Percentiles rank a stretch among this genome's conserved stretches.
phyloP scores from a whole-genome alignment of 2,888 invertebrate species.

The Molorchus minor region DNA sequence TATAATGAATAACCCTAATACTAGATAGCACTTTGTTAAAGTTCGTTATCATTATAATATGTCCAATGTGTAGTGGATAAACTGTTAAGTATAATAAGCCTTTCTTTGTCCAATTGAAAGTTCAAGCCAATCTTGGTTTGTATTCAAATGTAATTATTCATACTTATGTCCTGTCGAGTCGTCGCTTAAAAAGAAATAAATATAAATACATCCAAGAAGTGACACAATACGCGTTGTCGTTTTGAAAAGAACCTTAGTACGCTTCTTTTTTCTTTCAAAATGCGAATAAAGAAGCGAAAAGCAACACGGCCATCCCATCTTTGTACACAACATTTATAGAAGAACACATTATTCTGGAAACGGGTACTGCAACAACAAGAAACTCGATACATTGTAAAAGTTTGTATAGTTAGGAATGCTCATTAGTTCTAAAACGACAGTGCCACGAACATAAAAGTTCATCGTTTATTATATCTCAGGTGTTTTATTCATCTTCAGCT shows the following conservation, averaged over 20 bases:
- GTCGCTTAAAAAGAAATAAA: too few species aligned
- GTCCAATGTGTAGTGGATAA: too few species aligned
- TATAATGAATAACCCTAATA: too few species aligned
- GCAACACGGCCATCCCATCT: conserved; percentile 8
- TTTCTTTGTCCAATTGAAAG: too few species aligned
- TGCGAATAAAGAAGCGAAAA: background rate
- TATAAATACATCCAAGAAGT: too few species aligned
- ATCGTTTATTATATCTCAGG: conserved; percentile 34
- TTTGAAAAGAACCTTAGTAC: conserved; percentile 6
- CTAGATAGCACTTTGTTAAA: too few species aligned
- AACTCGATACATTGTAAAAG: conserved; percentile 30
- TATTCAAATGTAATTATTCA: too few species aligned
- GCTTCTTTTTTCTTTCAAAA: background rate
- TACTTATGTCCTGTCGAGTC: too few species aligned
- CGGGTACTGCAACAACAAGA: conserved; percentile 23
- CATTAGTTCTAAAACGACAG: conserved; percentile 33
- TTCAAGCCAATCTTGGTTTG: too few species aligned
- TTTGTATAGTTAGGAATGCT: conserved; percentile 25
- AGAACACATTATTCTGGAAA: conserved; percentile 19
- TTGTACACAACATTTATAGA: conserved; percentile 13
- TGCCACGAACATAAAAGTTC: conserved; percentile 29
- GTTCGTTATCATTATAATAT: too few species aligned
- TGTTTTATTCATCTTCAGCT: conserved; percentile 36
- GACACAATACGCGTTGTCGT: background rate
- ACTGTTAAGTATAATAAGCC: too few species aligned